Evolutionary conservation across 2,888 invertebrate species (phyloP).

Genomic region (Netelia inedita): DNA sequence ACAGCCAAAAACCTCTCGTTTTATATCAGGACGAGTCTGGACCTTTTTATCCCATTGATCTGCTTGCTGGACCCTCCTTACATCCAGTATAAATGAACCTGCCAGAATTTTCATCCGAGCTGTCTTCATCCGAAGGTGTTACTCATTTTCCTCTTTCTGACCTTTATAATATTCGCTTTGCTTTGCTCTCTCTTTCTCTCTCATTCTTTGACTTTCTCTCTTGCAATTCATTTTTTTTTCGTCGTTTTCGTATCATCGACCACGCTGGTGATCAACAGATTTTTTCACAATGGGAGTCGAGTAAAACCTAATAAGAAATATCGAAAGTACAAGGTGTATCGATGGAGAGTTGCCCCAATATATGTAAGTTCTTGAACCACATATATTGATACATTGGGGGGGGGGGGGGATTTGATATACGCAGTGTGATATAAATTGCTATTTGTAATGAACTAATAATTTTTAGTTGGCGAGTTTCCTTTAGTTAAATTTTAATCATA

Average conservation of each 20-base stretch:
- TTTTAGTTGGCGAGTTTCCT: too few species aligned
- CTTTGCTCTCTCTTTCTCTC: conserved; percentile 13
- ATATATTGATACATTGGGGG: neutral
- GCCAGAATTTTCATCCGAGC: conserved; percentile 22
- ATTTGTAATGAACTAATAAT: too few species aligned
- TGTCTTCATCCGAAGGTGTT: neutral
- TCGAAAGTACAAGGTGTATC: neutral
- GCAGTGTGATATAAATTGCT: too few species aligned
- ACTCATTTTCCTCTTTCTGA: neutral
- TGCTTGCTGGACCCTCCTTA: neutral
- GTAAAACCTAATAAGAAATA: neutral
- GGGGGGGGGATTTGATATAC: too few species aligned
- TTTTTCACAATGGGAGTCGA: conserved; percentile 56
- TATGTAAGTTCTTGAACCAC: neutral
- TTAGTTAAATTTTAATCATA: too few species aligned
- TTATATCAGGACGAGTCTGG: neutral
- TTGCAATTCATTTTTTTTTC: conserved; percentile 53
- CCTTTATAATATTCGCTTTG: conserved; percentile 1
- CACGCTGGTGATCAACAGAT: conserved; percentile 48
- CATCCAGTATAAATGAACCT: conserved; percentile 5
- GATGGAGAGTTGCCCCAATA: neutral
- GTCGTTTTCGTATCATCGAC: conserved; percentile 65
- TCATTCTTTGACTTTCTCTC: conserved; percentile 52
- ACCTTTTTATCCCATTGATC: conserved; percentile 11
- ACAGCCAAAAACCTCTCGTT: conserved; percentile 5